Base-by-base conservation (phyloP, 2,113 vertebrate species). In the Petrocephalus zakoni region DNA sequence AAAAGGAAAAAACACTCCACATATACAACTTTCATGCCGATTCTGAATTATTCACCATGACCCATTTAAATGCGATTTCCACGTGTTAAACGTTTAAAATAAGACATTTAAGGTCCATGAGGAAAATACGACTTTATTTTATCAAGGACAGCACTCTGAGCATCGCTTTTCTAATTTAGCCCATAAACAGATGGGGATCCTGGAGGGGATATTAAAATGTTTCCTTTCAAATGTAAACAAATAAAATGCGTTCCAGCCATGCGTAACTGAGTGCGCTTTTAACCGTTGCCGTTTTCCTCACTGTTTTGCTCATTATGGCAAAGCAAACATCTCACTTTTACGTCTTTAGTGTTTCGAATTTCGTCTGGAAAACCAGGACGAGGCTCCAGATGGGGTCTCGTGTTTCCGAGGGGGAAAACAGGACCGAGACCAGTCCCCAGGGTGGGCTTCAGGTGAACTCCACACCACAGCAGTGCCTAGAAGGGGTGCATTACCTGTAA, bases 401-500 rank as follows among this genome's bases (percentile, higher is more conserved):
- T 15, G 56, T 61, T 88, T 52, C n/a, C 46, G 25, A 34, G 84
- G 37, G 58, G 0, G 42, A 75, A 25, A 72, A 75, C 9, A 56
- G 52, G 6, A 72, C 2, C 1, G 17, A 11, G 42, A 15, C 7
- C 7, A 19, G 1, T 46, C 46, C 22, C 85, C 85, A 47, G 86
- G 56, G 34, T 5, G 9, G 29, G 17, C 19, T 34, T 46, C 21
- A 10, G 10, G 51, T 46, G 34, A 82, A 21, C 61, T 37, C 34
- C 10, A 21, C 17, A 9, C 25, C 10, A 21, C 17, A 9, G 21
- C 5, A 19, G 68, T 17, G 84, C 49, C 11, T 8, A 25, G 21
- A 11, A 10, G 0, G 51, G 52, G 53, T 22, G n/a, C 7, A 5
- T 94, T 94, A 99, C 98, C 98, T 99, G 96, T 99, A 99, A 92